These are phyloP conservation scores for Rallus crepitans DNA, from an alignment of 2,797 vertebrate species.

Conservation along the genomic window DNA sequence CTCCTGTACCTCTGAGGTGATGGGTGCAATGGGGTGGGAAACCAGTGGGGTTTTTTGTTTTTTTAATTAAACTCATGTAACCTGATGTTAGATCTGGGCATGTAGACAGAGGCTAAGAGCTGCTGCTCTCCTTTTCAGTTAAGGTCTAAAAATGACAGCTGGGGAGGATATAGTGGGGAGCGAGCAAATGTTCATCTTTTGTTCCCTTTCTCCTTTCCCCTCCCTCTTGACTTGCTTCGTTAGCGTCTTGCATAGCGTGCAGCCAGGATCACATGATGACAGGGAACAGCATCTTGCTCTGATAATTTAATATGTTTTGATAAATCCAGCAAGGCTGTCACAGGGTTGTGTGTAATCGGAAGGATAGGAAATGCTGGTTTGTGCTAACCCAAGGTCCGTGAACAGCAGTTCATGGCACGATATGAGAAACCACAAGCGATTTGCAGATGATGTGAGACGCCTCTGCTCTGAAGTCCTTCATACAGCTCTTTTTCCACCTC, in stretches of 20 bases:
- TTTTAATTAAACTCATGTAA: not conserved
- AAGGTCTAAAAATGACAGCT: not conserved
- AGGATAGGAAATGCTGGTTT: constrained; percentile 10
- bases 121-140: not conserved
- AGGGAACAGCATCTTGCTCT: constrained; percentile 34
- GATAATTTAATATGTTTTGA: constrained; percentile 61
- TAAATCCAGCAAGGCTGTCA: constrained; percentile 30
- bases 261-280: constrained; percentile 13
- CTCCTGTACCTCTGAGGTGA: not conserved
- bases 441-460: not conserved
- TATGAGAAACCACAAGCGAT: not conserved
- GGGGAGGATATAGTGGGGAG: not conserved
- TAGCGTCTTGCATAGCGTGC: not conserved
- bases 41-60: not conserved
- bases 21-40: not conserved
- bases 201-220: not conserved
- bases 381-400: not conserved
- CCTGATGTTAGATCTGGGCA: not conserved
- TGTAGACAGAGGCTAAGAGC: not conserved
- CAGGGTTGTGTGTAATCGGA: not conserved
- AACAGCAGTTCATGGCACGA: not conserved
- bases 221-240: not conserved
- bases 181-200: not conserved
- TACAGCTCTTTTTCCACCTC: not conserved
- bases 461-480: not conserved